phyloP scores from a whole-genome alignment of 2,113 vertebrate species.

The Podarcis muralis region DNA sequence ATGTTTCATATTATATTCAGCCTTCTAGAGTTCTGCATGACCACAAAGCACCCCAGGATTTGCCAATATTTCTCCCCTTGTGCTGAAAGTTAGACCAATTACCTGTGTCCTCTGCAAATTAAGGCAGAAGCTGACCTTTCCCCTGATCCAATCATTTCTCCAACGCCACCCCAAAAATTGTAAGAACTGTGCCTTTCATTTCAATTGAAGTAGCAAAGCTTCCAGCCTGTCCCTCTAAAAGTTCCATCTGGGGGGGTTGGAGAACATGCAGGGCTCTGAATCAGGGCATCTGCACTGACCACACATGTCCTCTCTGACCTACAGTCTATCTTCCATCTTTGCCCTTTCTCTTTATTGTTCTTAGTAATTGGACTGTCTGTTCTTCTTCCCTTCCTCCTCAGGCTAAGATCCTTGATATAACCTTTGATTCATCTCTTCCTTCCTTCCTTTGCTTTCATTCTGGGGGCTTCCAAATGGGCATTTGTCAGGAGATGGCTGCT shows the following conservation, averaged over 20 bases:
- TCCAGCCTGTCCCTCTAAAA: neutral
- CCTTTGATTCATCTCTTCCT: neutral
- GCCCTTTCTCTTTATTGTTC: neutral
- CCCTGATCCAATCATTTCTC: neutral
- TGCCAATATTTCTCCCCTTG: neutral
- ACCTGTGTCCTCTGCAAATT: neutral
- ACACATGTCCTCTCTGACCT: neutral
- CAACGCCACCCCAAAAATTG: too few relatives aligned
- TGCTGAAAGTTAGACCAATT: neutral
- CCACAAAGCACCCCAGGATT: neutral
- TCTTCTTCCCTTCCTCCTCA: neutral
- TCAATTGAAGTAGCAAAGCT: neutral
- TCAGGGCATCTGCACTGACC: neutral
- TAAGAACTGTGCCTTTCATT: neutral
- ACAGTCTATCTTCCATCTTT: neutral
- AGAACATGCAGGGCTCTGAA: neutral
- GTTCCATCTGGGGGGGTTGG: neutral
- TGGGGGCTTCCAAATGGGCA: too few relatives aligned
- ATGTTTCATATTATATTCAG: neutral
- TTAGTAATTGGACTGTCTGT: neutral
- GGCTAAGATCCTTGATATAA: neutral
- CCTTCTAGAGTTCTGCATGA: neutral
- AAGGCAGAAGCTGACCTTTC: neutral
- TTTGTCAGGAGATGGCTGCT: too few relatives aligned
- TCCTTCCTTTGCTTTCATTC: neutral